Conservation (phyloP, 2,113 vertebrate species). For the Meriones unguiculatus region DNA sequence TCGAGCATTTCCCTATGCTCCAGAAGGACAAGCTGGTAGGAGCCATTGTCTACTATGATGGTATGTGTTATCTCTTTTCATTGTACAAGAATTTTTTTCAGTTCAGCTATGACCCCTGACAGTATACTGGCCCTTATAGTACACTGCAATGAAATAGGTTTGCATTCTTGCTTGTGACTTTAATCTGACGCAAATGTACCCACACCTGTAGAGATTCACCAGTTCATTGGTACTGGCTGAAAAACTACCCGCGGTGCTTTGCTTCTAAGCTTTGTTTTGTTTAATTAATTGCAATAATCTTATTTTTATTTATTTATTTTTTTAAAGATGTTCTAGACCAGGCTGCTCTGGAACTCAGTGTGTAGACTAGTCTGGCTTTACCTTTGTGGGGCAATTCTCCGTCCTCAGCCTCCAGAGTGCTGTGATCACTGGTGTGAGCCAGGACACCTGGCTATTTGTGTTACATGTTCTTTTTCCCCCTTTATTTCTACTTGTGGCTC, state of each 20-base stretch:
- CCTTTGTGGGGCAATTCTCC: not conserved
- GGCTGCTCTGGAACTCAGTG: not conserved
- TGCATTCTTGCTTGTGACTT: not conserved
- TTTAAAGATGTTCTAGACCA: not conserved
- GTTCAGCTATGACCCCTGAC: not conserved
- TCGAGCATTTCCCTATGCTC: slow-evolving; percentile 98
- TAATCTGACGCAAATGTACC: not conserved
- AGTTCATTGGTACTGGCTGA: not conserved
- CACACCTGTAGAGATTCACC: not conserved
- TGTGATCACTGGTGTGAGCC: not conserved
- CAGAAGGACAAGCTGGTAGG: slow-evolving; percentile 95
- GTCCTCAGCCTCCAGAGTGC: not conserved
- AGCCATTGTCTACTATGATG: slow-evolving; percentile 98
- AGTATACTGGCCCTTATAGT: not conserved
- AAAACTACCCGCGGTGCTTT: not conserved
- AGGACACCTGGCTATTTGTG: not conserved
- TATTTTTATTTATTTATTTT: not conserved
- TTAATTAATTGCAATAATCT: not conserved
- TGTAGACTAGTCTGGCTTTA: not conserved
- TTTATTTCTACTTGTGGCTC: slow-evolving; percentile 7
- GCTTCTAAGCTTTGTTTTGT: not conserved
- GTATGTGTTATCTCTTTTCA: slow-evolving; percentile 85
- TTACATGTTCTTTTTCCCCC: not conserved
- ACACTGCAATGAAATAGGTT: slow-evolving; percentile 20
- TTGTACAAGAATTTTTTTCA: not conserved